phyloP scores from a whole-genome alignment of 2,888 invertebrate genomes.

The Cryptocephalus moraei region DNA sequence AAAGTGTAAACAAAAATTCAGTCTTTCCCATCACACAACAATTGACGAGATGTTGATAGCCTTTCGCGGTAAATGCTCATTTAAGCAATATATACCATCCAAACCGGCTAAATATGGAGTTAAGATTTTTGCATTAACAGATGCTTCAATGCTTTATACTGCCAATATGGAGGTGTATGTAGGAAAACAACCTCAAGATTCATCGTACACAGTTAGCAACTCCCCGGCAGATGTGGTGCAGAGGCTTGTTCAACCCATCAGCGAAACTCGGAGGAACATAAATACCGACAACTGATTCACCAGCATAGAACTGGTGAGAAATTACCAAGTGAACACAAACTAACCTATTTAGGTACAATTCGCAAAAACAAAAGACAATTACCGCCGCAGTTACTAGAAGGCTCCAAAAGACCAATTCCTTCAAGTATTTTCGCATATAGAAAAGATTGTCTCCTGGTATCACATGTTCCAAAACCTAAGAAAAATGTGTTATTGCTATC shows the following conservation, averaged over 20 bases:
- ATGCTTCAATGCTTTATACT: slow-evolving; percentile 10
- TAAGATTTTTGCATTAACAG: slow-evolving; percentile 20
- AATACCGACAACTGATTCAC: background rate
- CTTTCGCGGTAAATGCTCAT: slow-evolving; percentile 21
- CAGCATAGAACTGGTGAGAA: background rate
- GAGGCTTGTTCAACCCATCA: background rate
- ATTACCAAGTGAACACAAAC: no score
- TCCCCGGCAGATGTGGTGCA: background rate
- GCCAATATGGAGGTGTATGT: background rate
- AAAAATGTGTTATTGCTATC: no score
- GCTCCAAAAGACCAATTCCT: no score
- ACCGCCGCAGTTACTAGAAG: no score
- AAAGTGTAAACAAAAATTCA: slow-evolving; percentile 19
- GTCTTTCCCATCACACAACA: background rate
- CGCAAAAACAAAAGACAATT: no score
- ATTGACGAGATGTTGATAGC: slow-evolving; percentile 1
- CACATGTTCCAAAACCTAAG: no score
- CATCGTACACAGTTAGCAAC: background rate
- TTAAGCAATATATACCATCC: slow-evolving; percentile 23
- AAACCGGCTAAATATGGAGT: slow-evolving; percentile 24
- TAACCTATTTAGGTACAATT: no score
- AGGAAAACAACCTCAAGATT: background rate
- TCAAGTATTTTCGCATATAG: no score
- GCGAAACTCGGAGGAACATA: background rate
- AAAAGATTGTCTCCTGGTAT: no score